A percentile compares a stretch with the other conserved stretches of the same genome.
Evolutionary conservation across 2,888 invertebrate species (phyloP).

Genomic region (Bembecia ichneumoniformis): DNA sequence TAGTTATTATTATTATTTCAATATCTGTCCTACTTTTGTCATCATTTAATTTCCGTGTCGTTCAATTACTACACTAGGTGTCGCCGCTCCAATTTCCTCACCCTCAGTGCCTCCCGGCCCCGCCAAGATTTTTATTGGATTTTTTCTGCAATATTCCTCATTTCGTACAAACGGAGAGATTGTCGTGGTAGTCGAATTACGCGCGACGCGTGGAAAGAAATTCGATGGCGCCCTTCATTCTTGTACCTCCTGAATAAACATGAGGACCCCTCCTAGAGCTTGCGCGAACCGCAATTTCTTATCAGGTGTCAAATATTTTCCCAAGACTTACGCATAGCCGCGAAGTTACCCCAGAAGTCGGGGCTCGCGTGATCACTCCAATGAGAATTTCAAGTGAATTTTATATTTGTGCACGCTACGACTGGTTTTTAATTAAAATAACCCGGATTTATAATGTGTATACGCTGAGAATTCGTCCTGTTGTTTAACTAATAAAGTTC

Average conservation of each 20-base stretch:
- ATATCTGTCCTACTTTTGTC: neutral
- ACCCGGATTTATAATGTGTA: neutral
- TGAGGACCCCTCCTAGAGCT: neutral
- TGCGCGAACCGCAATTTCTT: neutral
- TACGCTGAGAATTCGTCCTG: neutral
- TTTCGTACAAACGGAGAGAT: conserved; percentile 35
- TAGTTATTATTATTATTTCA: neutral
- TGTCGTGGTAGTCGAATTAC: conserved; percentile 32
- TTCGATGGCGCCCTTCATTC: conserved; percentile 25
- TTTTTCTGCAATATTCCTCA: conserved; percentile 55
- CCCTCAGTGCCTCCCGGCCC: conserved; percentile 16
- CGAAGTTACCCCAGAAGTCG: neutral
- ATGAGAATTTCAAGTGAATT: neutral
- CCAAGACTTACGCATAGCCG: neutral
- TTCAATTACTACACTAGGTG: conserved; percentile 27
- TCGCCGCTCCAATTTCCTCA: conserved; percentile 55
- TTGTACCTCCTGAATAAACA: conserved; percentile 1
- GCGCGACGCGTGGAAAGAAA: conserved; percentile 14
- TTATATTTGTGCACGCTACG: neutral
- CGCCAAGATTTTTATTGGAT: conserved; percentile 40
- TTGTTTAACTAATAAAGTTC: neutral
- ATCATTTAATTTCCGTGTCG: neutral
- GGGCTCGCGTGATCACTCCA: neutral
- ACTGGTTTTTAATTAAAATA: neutral
- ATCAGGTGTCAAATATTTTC: neutral